phyloP scores from a whole-genome alignment of 2,888 invertebrate genomes.

The Lithophane leautieri region DNA sequence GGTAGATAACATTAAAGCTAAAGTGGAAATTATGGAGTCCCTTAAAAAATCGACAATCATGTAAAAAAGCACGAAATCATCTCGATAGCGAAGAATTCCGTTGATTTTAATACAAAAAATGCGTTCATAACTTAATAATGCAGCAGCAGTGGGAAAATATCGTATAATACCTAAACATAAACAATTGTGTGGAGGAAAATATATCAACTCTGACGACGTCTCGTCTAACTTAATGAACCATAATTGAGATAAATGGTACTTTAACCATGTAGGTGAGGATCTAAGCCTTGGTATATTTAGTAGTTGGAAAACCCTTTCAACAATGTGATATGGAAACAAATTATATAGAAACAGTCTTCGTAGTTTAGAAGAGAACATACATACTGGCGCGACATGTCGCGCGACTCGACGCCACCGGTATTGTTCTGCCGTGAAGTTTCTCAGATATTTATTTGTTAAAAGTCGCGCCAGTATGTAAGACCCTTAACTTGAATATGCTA shows the following conservation, averaged over 20 bases:
- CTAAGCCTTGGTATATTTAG: slow-evolving; percentile 20
- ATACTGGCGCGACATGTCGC: too few species aligned
- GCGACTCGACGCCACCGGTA: too few species aligned
- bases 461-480: too few species aligned
- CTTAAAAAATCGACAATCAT: background rate
- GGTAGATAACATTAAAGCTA: too few species aligned
- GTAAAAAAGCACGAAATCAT: background rate
- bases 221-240: slow-evolving; percentile 48
- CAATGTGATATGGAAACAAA: background rate
- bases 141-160: background rate
- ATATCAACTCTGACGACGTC: slow-evolving; percentile 43
- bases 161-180: background rate
- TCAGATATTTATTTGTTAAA: too few species aligned
- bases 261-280: slow-evolving; percentile 40
- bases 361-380: background rate
- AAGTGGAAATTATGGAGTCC: too few species aligned
- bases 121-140: slow-evolving; percentile 4
- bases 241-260: slow-evolving; percentile 55
- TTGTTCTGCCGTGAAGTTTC: too few species aligned
- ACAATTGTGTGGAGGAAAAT: slow-evolving; percentile 38
- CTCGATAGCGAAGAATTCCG: background rate
- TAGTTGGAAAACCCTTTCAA: slow-evolving; percentile 19
- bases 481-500: background rate
- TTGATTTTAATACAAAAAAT: background rate
- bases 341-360: background rate